Evolutionary conservation across 2,888 invertebrate genomes (phyloP).

Genomic region (Diarsia brunnea): DNA sequence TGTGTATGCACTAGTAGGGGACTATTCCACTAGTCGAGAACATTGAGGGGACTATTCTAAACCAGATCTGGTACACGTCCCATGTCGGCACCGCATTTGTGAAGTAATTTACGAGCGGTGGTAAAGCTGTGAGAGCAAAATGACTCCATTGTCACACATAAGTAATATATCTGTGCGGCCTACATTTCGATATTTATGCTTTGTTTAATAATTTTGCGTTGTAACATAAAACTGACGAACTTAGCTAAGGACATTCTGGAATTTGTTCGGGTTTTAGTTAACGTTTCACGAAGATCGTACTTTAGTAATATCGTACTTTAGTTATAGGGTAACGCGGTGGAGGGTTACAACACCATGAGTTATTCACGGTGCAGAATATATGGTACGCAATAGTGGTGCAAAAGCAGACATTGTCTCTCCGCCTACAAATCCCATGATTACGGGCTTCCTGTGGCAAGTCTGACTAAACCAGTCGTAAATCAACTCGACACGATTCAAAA

Average conservation of each 20-base stretch:
- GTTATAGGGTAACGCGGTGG: background rate
- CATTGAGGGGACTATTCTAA: constrained; percentile 48
- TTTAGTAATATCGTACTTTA: constrained; percentile 8
- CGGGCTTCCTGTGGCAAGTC: constrained; percentile 3
- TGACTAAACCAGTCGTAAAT: constrained; percentile 19
- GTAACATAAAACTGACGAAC: constrained; percentile 41
- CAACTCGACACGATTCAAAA: constrained; percentile 19
- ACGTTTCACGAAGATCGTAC: background rate
- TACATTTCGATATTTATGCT: constrained; percentile 40
- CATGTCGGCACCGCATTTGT: constrained; percentile 48
- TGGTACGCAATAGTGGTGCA: constrained; percentile 16
- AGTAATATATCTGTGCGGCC: constrained; percentile 52
- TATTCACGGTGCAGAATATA: constrained; percentile 22
- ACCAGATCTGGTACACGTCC: constrained; percentile 46
- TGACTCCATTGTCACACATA: constrained; percentile 52
- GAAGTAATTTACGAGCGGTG: constrained; percentile 59
- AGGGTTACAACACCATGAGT: constrained; percentile 4
- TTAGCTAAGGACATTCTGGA: background rate
- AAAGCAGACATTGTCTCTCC: constrained; percentile 9
- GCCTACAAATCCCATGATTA: constrained; percentile 23
- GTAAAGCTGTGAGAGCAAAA: constrained; percentile 45
- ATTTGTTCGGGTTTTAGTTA: constrained; percentile 6
- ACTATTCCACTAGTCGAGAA: constrained; percentile 25
- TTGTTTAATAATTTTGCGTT: constrained; percentile 45
- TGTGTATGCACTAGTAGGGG: constrained; percentile 13